These are phyloP conservation scores for Unio pictorum DNA, from an alignment of 2,888 invertebrate genomes.

Conservation along the genomic window DNA sequence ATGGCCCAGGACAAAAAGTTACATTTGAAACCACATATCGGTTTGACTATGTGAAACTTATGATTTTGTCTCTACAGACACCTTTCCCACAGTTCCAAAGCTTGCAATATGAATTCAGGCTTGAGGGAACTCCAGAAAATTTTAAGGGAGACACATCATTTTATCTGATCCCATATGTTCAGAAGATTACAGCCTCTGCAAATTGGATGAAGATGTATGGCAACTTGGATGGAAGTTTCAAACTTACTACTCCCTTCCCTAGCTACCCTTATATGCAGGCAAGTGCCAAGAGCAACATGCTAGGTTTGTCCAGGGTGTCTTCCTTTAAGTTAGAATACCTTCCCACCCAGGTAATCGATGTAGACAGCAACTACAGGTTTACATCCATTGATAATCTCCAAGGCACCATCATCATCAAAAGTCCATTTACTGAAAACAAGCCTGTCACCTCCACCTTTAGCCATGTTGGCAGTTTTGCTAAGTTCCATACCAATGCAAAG, in stretches of 20 bases:
- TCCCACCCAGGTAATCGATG: conserved; percentile 41
- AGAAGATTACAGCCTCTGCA: conserved; percentile 24
- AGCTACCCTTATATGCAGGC: conserved; percentile 38
- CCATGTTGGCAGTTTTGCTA: conserved; percentile 32
- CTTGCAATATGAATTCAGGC: conserved; percentile 26
- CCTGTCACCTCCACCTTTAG: conserved; percentile 30
- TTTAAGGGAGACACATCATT: conserved; percentile 35
- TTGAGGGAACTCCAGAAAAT: conserved; percentile 26
- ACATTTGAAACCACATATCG: conserved; percentile 32
- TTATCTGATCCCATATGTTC: conserved; percentile 33
- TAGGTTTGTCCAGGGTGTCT: conserved; percentile 29
- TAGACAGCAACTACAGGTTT: conserved; percentile 28
- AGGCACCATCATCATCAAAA: conserved; percentile 34
- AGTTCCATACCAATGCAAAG: conserved; percentile 35
- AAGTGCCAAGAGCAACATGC: conserved; percentile 28
- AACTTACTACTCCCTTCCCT: conserved; percentile 39
- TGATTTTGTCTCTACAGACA: conserved; percentile 35
- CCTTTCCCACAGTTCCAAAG: conserved; percentile 47
- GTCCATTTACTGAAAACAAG: conserved; percentile 34
- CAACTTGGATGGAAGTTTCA: conserved; percentile 26
- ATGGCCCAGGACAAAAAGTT: conserved; percentile 38
- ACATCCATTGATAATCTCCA: conserved; percentile 31
- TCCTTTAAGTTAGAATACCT: conserved; percentile 36
- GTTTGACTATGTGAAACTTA: conserved; percentile 35
- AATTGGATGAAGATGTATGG: conserved; percentile 27